Evolutionary conservation across 2,888 invertebrate genomes (phyloP).

Genomic region (Plemyria rubiginata): DNA sequence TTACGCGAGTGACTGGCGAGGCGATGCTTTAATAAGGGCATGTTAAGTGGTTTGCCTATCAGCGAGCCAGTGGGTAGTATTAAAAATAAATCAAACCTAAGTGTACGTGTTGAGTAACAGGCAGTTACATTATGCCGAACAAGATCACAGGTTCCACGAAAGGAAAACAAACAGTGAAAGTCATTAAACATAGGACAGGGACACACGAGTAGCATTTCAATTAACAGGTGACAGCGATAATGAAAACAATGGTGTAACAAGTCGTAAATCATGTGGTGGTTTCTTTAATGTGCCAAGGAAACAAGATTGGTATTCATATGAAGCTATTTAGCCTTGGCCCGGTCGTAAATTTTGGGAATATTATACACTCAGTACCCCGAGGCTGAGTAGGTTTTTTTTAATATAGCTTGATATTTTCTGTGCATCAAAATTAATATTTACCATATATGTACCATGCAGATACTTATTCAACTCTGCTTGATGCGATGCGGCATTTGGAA

Average conservation of each 20-base stretch:
- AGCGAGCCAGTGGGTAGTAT: too few relatives aligned
- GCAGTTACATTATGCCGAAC: constrained; percentile 33
- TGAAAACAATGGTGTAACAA: constrained; percentile 39
- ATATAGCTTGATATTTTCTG: too few relatives aligned
- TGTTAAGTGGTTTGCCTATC: too few relatives aligned
- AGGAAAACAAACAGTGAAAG: constrained; percentile 75
- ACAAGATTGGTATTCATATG: constrained; percentile 3
- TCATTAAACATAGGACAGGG: constrained; percentile 74
- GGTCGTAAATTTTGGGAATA: not conserved
- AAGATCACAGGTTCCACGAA: constrained; percentile 57
- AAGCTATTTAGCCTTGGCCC: not conserved
- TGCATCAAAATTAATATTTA: too few relatives aligned
- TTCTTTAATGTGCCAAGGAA: constrained; percentile 31
- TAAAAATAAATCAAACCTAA: too few relatives aligned
- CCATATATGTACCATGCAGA: too few relatives aligned
- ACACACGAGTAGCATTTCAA: constrained; percentile 64
- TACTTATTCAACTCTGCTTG: too few relatives aligned
- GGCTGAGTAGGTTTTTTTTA: too few relatives aligned
- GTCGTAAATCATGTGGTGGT: constrained; percentile 41
- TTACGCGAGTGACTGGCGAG: too few relatives aligned
- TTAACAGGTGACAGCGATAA: constrained; percentile 37
- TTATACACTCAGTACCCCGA: not conserved
- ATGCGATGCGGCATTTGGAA: too few relatives aligned
- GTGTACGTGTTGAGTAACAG: constrained; percentile 5
- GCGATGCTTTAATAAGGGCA: too few relatives aligned